These are phyloP conservation scores for Zoroaster sp. DNA, from an alignment of 53 echinoderm and acorn worm species.

Conservation along the genomic window DNA sequence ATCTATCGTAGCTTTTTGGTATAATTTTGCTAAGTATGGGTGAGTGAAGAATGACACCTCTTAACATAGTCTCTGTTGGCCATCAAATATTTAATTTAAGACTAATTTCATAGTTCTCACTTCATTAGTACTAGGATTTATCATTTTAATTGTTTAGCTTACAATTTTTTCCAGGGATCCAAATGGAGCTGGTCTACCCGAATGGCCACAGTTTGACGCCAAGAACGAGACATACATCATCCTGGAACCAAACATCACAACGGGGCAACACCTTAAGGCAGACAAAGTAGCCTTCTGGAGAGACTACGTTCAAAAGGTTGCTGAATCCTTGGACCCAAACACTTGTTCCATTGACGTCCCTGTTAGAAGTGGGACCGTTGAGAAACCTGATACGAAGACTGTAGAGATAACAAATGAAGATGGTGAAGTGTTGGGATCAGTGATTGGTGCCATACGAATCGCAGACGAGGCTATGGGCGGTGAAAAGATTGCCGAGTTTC, in stretches of 20 bases:
- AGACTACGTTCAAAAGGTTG: constrained; percentile 26
- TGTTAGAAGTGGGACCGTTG: background rate
- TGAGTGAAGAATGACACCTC: background rate
- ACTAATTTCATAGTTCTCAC: too few species aligned
- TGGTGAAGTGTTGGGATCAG: background rate
- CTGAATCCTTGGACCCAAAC: background rate
- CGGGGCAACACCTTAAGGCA: constrained; percentile 29
- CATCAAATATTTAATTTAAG: too few species aligned
- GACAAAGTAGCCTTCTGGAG: constrained; percentile 53
- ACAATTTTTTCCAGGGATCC: constrained; percentile 64
- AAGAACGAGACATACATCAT: constrained; percentile 56
- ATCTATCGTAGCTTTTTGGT: constrained; percentile 44
- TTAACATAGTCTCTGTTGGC: too few species aligned
- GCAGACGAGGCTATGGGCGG: constrained; percentile 37
- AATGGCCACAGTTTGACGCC: constrained; percentile 45
- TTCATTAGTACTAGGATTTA: too few species aligned
- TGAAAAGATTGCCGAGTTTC: constrained; percentile 48
- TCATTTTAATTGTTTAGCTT: too few species aligned
- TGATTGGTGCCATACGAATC: constrained; percentile 12
- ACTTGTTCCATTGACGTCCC: constrained; percentile 22
- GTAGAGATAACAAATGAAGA: background rate
- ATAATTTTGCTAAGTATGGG: constrained; percentile 63
- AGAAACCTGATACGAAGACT: background rate
- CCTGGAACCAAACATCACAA: constrained; percentile 18
- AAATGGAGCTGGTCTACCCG: constrained; percentile 28